Conservation (phyloP, 2,113 vertebrate species). For the Fulmarus glacialis region DNA sequence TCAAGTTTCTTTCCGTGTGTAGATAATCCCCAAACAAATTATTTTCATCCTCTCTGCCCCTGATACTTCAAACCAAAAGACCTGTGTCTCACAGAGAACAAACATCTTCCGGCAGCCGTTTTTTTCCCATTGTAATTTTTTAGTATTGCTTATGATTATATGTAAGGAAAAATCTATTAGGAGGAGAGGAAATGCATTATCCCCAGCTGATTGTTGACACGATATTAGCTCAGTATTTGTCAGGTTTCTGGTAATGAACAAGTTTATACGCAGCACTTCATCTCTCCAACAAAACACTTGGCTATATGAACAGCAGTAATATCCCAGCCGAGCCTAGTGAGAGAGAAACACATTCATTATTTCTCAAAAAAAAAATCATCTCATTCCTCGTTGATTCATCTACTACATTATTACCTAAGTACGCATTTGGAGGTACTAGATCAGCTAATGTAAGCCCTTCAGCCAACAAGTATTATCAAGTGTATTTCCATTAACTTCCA, state of each 20-base stretch:
- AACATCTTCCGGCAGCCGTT: rapidly evolving
- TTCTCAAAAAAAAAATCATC: not conserved
- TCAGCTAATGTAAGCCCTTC: constrained; percentile 46
- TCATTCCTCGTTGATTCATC: not conserved
- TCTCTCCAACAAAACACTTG: constrained; percentile 12
- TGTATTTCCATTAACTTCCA: constrained; percentile 49
- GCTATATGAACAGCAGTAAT: not conserved
- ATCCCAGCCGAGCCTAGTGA: not conserved
- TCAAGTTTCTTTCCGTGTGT: not conserved
- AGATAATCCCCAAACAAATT: constrained; percentile 26
- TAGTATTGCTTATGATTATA: not conserved
- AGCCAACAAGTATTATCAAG: not conserved
- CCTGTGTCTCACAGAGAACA: rapidly evolving
- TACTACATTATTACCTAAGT: not conserved
- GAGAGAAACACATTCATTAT: constrained; percentile 16
- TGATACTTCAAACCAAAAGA: not conserved
- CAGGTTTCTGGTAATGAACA: constrained; percentile 31
- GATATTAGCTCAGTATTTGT: constrained; percentile 6
- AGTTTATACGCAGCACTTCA: not conserved
- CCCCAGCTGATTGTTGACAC: constrained; percentile 10
- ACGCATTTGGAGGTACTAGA: not conserved
- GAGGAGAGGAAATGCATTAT: constrained; percentile 14
- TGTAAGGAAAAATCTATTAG: constrained; percentile 23
- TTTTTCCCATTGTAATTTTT: not conserved
- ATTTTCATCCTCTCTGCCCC: not conserved